These are phyloP conservation scores for Dysdera silvatica DNA, from an alignment of 1,140 invertebrate species.

Conservation along the genomic window DNA sequence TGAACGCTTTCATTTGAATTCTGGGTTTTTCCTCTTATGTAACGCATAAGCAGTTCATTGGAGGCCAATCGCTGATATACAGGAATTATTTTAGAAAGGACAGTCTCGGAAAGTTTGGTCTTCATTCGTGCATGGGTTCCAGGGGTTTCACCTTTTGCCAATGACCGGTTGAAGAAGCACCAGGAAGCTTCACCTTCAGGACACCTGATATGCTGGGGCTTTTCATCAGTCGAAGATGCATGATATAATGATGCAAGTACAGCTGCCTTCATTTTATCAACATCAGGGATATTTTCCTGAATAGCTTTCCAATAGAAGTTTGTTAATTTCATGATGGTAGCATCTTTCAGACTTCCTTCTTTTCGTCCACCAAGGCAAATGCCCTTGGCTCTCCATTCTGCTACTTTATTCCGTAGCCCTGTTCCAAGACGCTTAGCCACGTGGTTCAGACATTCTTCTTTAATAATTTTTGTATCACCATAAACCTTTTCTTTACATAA, in stretches of 20 bases:
- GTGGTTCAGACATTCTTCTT: no score
- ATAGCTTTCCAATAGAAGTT: neutral
- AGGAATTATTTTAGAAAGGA: neutral
- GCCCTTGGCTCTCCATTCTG: no score
- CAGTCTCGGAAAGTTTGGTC: neutral
- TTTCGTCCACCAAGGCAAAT: neutral
- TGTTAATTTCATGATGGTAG: neutral
- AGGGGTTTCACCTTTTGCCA: neutral
- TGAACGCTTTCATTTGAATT: slow-evolving; percentile 4
- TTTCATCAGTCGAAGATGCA: neutral
- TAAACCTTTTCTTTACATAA: no score
- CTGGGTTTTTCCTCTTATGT: neutral
- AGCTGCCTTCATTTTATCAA: neutral
- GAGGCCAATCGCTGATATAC: neutral
- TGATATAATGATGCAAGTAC: neutral
- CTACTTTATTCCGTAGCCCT: no score
- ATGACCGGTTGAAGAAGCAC: neutral
- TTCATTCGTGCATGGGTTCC: neutral
- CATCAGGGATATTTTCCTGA: neutral
- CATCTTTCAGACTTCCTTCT: neutral
- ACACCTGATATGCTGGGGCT: neutral
- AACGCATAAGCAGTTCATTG: neutral
- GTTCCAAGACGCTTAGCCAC: no score
- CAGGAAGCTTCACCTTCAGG: neutral
- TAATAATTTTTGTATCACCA: no score